Conservation (phyloP, 2,797 vertebrate genomes). For the Phrynocephalus guinanensis region DNA sequence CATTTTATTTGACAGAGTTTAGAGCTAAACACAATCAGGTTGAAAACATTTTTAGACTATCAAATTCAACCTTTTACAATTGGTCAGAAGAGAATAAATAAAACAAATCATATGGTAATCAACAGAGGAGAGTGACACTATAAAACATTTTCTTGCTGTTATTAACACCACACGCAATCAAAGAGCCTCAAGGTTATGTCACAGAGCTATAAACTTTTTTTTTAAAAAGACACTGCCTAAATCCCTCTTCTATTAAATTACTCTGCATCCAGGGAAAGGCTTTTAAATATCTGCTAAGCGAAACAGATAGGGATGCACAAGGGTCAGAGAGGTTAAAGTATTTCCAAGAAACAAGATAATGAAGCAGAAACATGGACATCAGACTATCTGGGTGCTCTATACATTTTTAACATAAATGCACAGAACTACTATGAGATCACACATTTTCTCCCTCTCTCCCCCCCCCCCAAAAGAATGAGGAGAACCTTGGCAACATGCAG, state of each 20-base stretch:
- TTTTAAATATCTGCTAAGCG: constrained; percentile 48
- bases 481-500: constrained; percentile 51
- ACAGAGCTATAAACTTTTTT: constrained; percentile 27
- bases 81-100: constrained; percentile 28
- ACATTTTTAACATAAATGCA: constrained; percentile 37
- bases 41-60: constrained; percentile 27
- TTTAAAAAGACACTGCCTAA: constrained; percentile 6
- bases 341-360: constrained; percentile 56
- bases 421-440: constrained; percentile 10
- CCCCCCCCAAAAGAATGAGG: constrained; percentile 29
- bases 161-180: constrained; percentile 39
- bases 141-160: constrained; percentile 52
- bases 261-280: constrained; percentile 47
- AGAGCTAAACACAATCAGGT: not conserved
- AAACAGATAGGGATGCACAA: constrained; percentile 40
- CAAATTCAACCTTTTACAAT: constrained; percentile 25
- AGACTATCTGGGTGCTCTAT: constrained; percentile 18
- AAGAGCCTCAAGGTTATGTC: constrained; percentile 33
- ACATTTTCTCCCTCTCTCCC: not conserved
- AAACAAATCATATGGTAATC: not conserved
- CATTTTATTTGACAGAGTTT: not conserved
- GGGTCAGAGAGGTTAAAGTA: constrained; percentile 45
- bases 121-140: constrained; percentile 9
- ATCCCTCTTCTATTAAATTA: constrained; percentile 49
- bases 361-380: constrained; percentile 46